These are phyloP conservation scores for Clanis bilineata DNA, from an alignment of 2,888 invertebrate genomes.

Conservation along the genomic window DNA sequence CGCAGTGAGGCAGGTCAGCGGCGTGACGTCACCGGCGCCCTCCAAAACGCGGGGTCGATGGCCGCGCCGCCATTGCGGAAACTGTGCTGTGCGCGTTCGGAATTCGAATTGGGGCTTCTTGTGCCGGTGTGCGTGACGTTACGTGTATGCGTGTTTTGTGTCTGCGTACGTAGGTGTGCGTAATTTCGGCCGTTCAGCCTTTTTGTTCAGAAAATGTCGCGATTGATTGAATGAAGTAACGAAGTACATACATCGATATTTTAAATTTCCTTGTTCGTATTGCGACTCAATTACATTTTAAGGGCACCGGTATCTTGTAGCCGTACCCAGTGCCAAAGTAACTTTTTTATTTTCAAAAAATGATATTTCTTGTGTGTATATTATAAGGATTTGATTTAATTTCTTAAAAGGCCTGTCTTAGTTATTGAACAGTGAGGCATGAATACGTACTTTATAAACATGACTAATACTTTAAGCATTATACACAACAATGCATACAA, in stretches of 20 bases:
- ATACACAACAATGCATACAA: too few species aligned
- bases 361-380: background rate
- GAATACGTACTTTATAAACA: too few species aligned
- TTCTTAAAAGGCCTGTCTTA: too few species aligned
- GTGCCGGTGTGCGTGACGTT: slow-evolving; percentile 55
- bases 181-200: slow-evolving; percentile 27
- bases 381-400: too few species aligned
- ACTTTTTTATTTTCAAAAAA: too few species aligned
- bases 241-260: slow-evolving; percentile 1
- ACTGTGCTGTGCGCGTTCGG: slow-evolving; percentile 76
- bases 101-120: slow-evolving; percentile 76
- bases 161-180: slow-evolving; percentile 44
- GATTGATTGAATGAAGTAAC: slow-evolving; percentile 2
- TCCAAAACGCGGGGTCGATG: slow-evolving; percentile 73
- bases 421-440: too few species aligned
- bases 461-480: too few species aligned
- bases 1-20: slow-evolving; percentile 73
- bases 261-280: slow-evolving; percentile 6
- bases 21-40: slow-evolving; percentile 77
- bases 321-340: background rate
- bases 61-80: slow-evolving; percentile 76
- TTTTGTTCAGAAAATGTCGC: slow-evolving; percentile 10
- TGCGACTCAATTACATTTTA: background rate
- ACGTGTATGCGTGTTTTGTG: slow-evolving; percentile 37
- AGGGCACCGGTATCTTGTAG: background rate